Conservation (phyloP, 1,140 invertebrate species). For the Spodoptera litura region DNA sequence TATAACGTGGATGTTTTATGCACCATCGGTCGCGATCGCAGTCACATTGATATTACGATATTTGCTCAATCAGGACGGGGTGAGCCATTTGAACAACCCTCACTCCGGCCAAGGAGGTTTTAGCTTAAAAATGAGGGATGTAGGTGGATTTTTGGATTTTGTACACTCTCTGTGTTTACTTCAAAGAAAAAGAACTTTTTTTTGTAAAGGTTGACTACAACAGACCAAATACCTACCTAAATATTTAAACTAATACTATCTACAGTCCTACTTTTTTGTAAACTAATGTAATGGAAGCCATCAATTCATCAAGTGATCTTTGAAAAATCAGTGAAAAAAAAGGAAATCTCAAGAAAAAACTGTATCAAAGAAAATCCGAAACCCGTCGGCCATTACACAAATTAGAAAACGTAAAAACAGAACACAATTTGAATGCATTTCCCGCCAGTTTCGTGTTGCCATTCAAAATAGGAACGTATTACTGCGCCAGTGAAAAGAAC, state of each 20-base stretch:
- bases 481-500: slow-evolving; percentile 81
- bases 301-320: not conserved
- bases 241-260: no score
- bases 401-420: slow-evolving; percentile 76
- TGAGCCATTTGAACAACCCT: not conserved
- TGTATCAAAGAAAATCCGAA: slow-evolving; percentile 78
- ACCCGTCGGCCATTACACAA: slow-evolving; percentile 72
- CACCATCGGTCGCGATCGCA: slow-evolving; percentile 73
- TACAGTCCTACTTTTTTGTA: no score
- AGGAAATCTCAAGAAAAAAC: slow-evolving; percentile 42
- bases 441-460: slow-evolving; percentile 80
- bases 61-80: slow-evolving; percentile 73
- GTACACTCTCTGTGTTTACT: not conserved
- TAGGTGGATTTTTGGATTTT: not conserved
- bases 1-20: slow-evolving; percentile 71
- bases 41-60: slow-evolving; percentile 67
- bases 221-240: no score
- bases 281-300: no score
- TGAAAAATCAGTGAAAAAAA: not conserved
- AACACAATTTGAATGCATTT: slow-evolving; percentile 78
- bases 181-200: not conserved
- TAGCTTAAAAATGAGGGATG: slow-evolving; percentile 7
- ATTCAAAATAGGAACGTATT: slow-evolving; percentile 85
- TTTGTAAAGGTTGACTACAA: no score
- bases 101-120: not conserved